Conservation (phyloP, 2,888 invertebrate species). For the Graphium colonna region DNA sequence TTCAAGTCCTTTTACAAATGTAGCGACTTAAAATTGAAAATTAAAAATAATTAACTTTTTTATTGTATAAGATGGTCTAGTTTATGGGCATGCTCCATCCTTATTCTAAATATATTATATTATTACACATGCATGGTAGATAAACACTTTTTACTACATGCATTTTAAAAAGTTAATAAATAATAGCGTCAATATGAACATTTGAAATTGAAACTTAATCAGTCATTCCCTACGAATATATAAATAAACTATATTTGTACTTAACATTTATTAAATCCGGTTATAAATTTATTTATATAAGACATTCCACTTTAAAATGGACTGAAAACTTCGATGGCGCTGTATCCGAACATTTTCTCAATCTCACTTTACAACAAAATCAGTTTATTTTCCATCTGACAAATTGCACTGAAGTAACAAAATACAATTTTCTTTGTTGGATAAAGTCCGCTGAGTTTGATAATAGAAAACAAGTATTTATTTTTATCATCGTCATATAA, state of each 20-base stretch:
- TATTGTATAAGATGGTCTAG: too few species aligned
- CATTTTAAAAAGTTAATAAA: too few species aligned
- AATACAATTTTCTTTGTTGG: conserved; percentile 62
- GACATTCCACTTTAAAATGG: conserved; percentile 49
- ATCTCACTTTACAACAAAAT: conserved; percentile 75
- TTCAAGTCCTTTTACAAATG: too few species aligned
- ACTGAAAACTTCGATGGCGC: conserved; percentile 52
- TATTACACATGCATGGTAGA: too few species aligned
- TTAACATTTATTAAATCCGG: neutral
- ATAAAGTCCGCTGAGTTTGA: conserved; percentile 52
- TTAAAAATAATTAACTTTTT: too few species aligned
- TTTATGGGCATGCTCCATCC: too few species aligned
- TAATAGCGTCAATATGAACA: too few species aligned
- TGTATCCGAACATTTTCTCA: conserved; percentile 63
- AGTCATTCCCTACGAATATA: too few species aligned
- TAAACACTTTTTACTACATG: too few species aligned
- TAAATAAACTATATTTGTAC: neutral
- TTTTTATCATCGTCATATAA: neutral
- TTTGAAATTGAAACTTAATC: too few species aligned
- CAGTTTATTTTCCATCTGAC: conserved; percentile 70
- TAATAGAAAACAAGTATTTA: conserved; percentile 33
- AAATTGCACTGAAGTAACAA: conserved; percentile 70
- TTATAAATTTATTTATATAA: conserved; percentile 42
- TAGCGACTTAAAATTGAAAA: too few species aligned
- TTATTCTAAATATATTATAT: too few species aligned